A percentile compares a stretch with the other conserved stretches of the same genome.
These are phyloP conservation scores for Cataglyphis cursor DNA, from an alignment of 2,888 invertebrate species.

Conservation along the genomic window DNA sequence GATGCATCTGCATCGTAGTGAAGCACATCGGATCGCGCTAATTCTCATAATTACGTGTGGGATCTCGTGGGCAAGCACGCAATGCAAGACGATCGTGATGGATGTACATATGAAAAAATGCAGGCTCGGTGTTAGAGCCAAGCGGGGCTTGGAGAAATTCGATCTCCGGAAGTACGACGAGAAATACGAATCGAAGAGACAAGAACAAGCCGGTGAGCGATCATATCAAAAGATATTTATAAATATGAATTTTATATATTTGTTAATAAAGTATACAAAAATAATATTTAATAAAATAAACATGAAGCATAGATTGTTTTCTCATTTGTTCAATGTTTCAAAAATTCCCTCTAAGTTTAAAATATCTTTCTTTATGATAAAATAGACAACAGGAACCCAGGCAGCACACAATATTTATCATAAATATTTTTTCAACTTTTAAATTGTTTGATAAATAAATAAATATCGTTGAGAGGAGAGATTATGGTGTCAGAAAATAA, in stretches of 20 bases:
- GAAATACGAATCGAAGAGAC: background rate
- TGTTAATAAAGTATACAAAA: background rate
- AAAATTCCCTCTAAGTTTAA: background rate
- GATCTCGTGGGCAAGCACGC: constrained; percentile 21
- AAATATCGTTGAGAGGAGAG: background rate
- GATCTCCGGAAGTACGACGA: constrained; percentile 23
- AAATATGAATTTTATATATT: background rate
- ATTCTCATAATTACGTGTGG: constrained; percentile 21
- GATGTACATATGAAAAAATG: constrained; percentile 59
- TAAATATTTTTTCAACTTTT: background rate
- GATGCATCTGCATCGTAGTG: constrained; percentile 1
- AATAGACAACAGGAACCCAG: background rate
- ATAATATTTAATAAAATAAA: constrained; percentile 8
- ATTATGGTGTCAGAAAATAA: background rate
- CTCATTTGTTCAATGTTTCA: background rate
- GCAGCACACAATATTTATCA: too few species aligned
- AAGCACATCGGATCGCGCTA: background rate
- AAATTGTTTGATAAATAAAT: background rate
- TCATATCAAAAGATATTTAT: background rate
- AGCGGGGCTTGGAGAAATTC: constrained; percentile 44
- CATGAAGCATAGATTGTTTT: background rate
- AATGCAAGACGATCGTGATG: constrained; percentile 60
- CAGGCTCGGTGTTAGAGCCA: constrained; percentile 47
- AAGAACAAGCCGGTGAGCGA: constrained; percentile 23
- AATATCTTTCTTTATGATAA: background rate